Evolutionary conservation across 2,888 invertebrate genomes (phyloP).

Genomic region (Trissoscelio sp.): DNA sequence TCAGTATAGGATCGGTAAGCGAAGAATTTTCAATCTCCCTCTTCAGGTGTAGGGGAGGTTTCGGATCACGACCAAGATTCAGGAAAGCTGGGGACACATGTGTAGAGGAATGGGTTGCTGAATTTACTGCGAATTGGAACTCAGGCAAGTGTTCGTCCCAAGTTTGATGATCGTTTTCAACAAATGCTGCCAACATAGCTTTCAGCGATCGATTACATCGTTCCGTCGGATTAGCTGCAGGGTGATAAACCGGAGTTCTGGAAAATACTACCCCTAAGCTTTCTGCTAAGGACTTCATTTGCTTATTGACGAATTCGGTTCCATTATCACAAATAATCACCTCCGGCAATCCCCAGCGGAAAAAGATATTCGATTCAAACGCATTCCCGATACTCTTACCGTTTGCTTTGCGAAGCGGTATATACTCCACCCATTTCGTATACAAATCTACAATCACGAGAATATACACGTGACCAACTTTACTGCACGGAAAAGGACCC

Average conservation of each 20-base stretch:
- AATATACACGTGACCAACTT: slow-evolving; percentile 16
- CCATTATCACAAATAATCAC: too few relatives aligned
- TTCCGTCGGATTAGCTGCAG: too few relatives aligned
- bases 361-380: slow-evolving; percentile 61
- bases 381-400: slow-evolving; percentile 31
- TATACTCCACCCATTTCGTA: slow-evolving; percentile 57
- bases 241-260: too few relatives aligned
- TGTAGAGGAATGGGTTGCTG: slow-evolving; percentile 42
- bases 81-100: slow-evolving; percentile 32
- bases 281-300: background rate
- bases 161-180: background rate
- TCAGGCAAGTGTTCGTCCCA: slow-evolving; percentile 58
- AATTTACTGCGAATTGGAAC: too few relatives aligned
- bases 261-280: too few relatives aligned
- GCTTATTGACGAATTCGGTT: too few relatives aligned
- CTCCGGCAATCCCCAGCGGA: too few relatives aligned
- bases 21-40: background rate
- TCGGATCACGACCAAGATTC: slow-evolving; percentile 31
- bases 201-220: too few relatives aligned
- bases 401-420: slow-evolving; percentile 35
- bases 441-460: slow-evolving; percentile 36
- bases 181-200: too few relatives aligned
- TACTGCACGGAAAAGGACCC: slow-evolving; percentile 28
- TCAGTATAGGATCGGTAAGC: background rate
- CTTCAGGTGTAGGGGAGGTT: slow-evolving; percentile 5